Percentiles rank a stretch among this genome's conserved stretches.
These are phyloP conservation scores for Poeciliopsis gracilis DNA, from an alignment of 2,797 vertebrate genomes.

Conservation along the genomic window DNA sequence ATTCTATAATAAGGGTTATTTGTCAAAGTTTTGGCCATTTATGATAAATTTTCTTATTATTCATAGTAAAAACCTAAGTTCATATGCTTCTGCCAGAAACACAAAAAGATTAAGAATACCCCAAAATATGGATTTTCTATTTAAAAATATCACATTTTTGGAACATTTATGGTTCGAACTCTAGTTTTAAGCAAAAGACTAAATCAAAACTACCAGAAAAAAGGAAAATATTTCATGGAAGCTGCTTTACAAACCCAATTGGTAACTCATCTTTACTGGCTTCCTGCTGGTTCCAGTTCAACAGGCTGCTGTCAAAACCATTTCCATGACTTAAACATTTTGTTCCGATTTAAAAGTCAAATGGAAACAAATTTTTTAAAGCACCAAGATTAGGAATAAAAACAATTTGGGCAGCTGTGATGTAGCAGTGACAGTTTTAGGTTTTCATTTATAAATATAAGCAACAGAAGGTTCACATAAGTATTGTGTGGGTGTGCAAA, in stretches of 20 bases:
- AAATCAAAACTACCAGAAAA: background rate
- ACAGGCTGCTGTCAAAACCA: conserved; percentile 9
- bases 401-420: background rate
- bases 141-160: background rate
- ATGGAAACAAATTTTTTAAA: background rate
- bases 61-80: background rate
- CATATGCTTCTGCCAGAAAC: background rate
- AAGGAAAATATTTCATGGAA: background rate
- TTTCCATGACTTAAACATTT: conserved; percentile 29
- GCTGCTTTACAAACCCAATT: background rate
- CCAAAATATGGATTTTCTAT: background rate
- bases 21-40: background rate
- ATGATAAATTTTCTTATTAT: background rate
- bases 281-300: conserved; percentile 13
- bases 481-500: conserved; percentile 46
- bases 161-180: background rate
- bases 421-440: conserved; percentile 5
- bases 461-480: conserved; percentile 42
- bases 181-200: background rate
- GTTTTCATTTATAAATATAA: conserved; percentile 40
- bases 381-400: background rate
- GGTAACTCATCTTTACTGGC: background rate
- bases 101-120: background rate
- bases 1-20: background rate
- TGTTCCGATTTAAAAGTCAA: conserved; percentile 6